Percentiles rank a stretch among this genome's conserved stretches.
These are phyloP conservation scores for Lota lota DNA, from an alignment of 2,113 vertebrate genomes.

Conservation along the genomic window DNA sequence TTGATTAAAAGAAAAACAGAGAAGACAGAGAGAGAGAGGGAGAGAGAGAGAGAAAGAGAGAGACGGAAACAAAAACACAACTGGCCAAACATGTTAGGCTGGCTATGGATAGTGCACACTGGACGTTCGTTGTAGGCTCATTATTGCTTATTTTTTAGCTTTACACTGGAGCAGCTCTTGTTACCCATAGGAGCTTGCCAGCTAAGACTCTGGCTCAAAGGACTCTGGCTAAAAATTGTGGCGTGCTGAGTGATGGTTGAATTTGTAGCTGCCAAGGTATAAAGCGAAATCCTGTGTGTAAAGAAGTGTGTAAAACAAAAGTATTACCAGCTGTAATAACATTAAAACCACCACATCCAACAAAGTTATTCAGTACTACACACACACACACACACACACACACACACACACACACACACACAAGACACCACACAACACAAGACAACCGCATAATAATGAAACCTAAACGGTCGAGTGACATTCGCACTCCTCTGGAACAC, in stretches of 20 bases:
- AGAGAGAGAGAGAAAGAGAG: not conserved
- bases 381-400: no score
- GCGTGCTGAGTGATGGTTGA: conserved; percentile 74
- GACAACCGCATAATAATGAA: no score
- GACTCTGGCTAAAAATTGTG: conserved; percentile 64
- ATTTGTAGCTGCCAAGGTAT: conserved; percentile 45
- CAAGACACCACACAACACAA: no score
- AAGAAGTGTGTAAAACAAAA: conserved; percentile 9
- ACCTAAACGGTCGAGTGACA: no score
- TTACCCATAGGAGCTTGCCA: conserved; percentile 43
- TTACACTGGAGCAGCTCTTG: conserved; percentile 60
- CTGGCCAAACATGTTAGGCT: conserved; percentile 55
- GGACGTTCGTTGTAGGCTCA: conserved; percentile 63
- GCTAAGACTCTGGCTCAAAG: conserved; percentile 37
- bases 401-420: no score
- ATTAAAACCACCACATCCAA: conserved; percentile 24
- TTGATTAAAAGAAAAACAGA: no score
- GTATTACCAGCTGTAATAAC: conserved; percentile 37
- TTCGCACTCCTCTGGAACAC: no score
- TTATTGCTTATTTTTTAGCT: conserved; percentile 71
- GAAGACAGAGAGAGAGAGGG: not conserved
- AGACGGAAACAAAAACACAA: conserved; percentile 17
- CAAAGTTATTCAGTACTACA: conserved; percentile 16
- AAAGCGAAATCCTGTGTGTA: not conserved
- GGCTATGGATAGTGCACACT: conserved; percentile 23